Evolutionary conservation across 1,140 invertebrate genomes (phyloP).

Genomic region (Ylistrum balloti): DNA sequence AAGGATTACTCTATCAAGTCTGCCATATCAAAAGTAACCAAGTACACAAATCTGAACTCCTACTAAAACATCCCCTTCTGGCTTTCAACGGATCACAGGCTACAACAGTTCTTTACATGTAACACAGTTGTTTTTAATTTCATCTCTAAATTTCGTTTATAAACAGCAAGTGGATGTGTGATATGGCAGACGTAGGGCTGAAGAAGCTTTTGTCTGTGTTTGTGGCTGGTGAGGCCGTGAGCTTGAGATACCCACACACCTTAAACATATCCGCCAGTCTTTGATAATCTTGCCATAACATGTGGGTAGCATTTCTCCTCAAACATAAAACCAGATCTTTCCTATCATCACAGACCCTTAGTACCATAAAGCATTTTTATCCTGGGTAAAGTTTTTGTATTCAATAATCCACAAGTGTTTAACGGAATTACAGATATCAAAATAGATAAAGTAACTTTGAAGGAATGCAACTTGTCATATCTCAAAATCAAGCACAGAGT

Average conservation of each 20-base stretch:
- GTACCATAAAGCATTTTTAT: background rate
- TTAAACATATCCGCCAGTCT: background rate
- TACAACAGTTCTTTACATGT: slow-evolving; percentile 1
- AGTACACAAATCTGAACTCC: background rate
- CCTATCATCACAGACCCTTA: background rate
- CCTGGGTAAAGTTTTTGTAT: too few relatives aligned
- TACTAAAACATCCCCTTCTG: background rate
- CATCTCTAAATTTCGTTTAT: slow-evolving; percentile 28
- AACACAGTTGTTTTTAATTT: slow-evolving; percentile 2
- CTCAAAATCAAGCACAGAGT: too few relatives aligned
- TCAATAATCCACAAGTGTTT: too few relatives aligned
- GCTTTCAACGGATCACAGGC: background rate
- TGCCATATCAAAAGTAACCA: background rate
- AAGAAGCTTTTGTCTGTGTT: background rate
- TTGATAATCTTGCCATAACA: slow-evolving; percentile 1
- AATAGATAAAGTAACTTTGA: too few relatives aligned
- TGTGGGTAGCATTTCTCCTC: slow-evolving; percentile 22
- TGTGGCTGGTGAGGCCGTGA: background rate
- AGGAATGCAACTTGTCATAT: too few relatives aligned
- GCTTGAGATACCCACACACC: background rate
- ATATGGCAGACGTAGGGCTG: background rate
- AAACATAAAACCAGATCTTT: background rate
- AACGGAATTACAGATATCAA: too few relatives aligned
- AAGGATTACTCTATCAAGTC: background rate
- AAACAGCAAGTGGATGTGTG: background rate